These are phyloP conservation scores for Melanotaenia maccullochi DNA, from an alignment of 2,797 vertebrate species.

Conservation along the genomic window DNA sequence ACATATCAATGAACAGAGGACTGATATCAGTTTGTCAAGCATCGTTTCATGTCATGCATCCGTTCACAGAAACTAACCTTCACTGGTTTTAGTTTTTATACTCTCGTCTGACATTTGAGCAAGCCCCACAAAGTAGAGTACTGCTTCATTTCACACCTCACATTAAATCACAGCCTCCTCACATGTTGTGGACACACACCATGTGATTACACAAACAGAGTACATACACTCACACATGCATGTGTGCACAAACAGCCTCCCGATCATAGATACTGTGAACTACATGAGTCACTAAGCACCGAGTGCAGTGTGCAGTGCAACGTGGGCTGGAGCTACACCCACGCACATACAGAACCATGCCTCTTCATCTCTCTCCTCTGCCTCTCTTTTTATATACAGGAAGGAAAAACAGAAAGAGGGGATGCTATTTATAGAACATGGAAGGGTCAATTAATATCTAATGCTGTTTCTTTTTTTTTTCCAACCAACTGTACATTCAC, in stretches of 20 bases:
- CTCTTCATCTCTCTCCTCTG: slow-evolving; percentile 63
- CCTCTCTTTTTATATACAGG: slow-evolving; percentile 56
- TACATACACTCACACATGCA: slow-evolving; percentile 21
- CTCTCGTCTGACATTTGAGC: slow-evolving; percentile 67
- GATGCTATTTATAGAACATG: slow-evolving; percentile 60
- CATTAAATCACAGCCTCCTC: slow-evolving; percentile 61
- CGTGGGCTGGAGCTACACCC: slow-evolving; percentile 81
- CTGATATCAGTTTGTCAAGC: background rate
- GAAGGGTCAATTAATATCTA: slow-evolving; percentile 66
- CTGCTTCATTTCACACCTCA: slow-evolving; percentile 70
- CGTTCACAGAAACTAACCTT: slow-evolving; percentile 36
- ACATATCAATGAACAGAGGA: slow-evolving; percentile 12
- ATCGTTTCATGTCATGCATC: slow-evolving; percentile 42
- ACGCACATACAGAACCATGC: slow-evolving; percentile 76
- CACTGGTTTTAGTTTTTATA: slow-evolving; percentile 45
- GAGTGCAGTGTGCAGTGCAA: slow-evolving; percentile 79
- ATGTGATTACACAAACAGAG: slow-evolving; percentile 38
- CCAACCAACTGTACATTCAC: slow-evolving; percentile 35
- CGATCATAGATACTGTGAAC: slow-evolving; percentile 76
- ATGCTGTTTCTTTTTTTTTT: slow-evolving; percentile 49
- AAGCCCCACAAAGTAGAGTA: slow-evolving; percentile 59
- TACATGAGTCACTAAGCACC: slow-evolving; percentile 82
- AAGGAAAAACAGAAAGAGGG: slow-evolving; percentile 44
- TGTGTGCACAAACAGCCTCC: slow-evolving; percentile 46
- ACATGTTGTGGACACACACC: slow-evolving; percentile 48